Conservation (phyloP, 2,888 invertebrate genomes). For the Ornithoptera priamus region DNA sequence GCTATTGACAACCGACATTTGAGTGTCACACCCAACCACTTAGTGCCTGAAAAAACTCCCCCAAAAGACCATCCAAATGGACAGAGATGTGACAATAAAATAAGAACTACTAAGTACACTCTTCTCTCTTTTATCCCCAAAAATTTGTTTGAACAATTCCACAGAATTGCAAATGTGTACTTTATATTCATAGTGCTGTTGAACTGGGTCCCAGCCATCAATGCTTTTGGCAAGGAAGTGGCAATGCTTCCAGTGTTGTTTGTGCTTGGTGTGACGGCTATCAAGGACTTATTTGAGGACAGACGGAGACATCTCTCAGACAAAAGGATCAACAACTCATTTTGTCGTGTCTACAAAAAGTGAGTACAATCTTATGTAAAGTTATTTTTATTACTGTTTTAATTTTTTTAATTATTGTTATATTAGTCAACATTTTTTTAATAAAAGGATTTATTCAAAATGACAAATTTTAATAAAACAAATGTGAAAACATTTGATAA, state of each 20-base stretch:
- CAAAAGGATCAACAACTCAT: slow-evolving; percentile 95
- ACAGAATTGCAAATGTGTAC: slow-evolving; percentile 97
- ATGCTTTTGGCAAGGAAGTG: slow-evolving; percentile 97
- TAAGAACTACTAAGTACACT: slow-evolving; percentile 97
- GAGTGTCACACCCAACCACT: slow-evolving; percentile 90
- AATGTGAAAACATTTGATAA: no score
- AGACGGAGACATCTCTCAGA: slow-evolving; percentile 93
- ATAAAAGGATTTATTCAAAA: no score
- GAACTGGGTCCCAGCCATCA: slow-evolving; percentile 97
- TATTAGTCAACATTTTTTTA: background rate
- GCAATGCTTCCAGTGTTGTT: slow-evolving; percentile 97
- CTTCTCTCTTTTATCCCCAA: slow-evolving; percentile 95
- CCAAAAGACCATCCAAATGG: slow-evolving; percentile 91
- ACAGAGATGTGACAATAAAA: slow-evolving; percentile 89
- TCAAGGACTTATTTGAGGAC: slow-evolving; percentile 97
- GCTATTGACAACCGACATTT: slow-evolving; percentile 85
- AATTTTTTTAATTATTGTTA: background rate
- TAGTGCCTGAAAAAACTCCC: slow-evolving; percentile 89
- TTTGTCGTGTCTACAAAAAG: slow-evolving; percentile 95
- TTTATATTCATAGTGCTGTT: slow-evolving; percentile 97
- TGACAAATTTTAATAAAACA: no score
- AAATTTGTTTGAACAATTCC: slow-evolving; percentile 98
- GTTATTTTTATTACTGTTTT: background rate
- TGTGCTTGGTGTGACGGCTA: slow-evolving; percentile 95
- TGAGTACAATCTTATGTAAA: slow-evolving; percentile 61